Evolutionary conservation across 1,140 invertebrate genomes (phyloP).

Genomic region (Saxidomus purpurata): DNA sequence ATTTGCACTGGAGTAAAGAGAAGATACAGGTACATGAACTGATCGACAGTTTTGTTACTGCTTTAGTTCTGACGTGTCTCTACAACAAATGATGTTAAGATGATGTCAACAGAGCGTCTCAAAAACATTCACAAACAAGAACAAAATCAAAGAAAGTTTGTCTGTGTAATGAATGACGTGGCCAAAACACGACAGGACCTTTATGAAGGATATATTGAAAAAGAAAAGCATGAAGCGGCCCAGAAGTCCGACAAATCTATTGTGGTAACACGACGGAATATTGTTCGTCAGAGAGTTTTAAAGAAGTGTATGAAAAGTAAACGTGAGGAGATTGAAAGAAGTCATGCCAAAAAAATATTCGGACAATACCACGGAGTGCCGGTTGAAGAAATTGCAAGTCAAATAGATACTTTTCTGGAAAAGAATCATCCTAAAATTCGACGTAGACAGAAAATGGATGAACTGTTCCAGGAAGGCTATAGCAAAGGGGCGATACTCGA

Average conservation of each 20-base stretch:
- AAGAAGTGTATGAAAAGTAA: slow-evolving; percentile 63
- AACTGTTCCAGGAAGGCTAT: slow-evolving; percentile 45
- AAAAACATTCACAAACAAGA: slow-evolving; percentile 51
- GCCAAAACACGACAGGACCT: slow-evolving; percentile 53
- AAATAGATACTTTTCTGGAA: slow-evolving; percentile 45
- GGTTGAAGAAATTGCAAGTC: slow-evolving; percentile 32
- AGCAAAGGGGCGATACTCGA: slow-evolving; percentile 56
- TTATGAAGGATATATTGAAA: slow-evolving; percentile 45
- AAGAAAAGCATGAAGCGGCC: slow-evolving; percentile 49
- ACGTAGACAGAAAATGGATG: slow-evolving; percentile 49
- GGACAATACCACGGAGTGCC: slow-evolving; percentile 59
- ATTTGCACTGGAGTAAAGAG: neutral
- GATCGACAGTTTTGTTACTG: neutral
- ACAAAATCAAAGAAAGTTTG: slow-evolving; percentile 50
- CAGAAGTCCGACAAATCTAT: slow-evolving; percentile 53
- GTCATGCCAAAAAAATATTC: slow-evolving; percentile 27
- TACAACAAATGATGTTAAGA: slow-evolving; percentile 7
- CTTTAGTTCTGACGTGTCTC: neutral
- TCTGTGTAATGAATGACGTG: slow-evolving; percentile 66
- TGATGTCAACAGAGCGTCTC: slow-evolving; percentile 58
- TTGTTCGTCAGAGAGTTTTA: slow-evolving; percentile 55
- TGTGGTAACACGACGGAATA: slow-evolving; percentile 27
- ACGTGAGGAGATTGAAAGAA: slow-evolving; percentile 36
- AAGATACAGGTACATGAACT: neutral
- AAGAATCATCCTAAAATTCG: slow-evolving; percentile 53